phyloP scores from a whole-genome alignment of 2,797 vertebrate genomes.

The Amblyopsis hoosieri region DNA sequence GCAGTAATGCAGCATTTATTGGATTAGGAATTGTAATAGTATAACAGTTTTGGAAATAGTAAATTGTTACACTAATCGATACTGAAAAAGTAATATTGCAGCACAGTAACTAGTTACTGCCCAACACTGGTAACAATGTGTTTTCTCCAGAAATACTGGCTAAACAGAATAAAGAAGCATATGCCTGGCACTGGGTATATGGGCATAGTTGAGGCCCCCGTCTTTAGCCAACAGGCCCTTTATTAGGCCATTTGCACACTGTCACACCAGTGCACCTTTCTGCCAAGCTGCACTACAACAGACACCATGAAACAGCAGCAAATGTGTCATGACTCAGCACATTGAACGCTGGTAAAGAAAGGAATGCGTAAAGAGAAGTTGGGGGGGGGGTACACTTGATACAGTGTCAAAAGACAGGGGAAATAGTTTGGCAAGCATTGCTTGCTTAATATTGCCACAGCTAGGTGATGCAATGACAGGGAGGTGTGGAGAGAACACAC shows the following conservation, averaged over 20 bases:
- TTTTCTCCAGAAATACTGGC: too few relatives aligned
- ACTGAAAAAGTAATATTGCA: too few relatives aligned
- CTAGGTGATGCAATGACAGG: constrained; percentile 33
- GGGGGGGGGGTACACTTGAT: neutral
- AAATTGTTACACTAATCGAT: too few relatives aligned
- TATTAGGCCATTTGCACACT: neutral
- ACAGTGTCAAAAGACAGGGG: neutral
- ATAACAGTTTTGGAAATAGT: too few relatives aligned
- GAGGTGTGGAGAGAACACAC: neutral
- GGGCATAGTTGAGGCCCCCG: too few relatives aligned
- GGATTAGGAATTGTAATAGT: too few relatives aligned
- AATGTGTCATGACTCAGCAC: constrained; percentile 51
- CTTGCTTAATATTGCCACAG: constrained; percentile 53
- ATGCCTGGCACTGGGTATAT: too few relatives aligned
- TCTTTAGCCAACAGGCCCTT: too few relatives aligned
- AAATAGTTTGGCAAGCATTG: constrained; percentile 64
- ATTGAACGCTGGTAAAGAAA: neutral
- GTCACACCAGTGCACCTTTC: neutral
- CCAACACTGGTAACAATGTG: too few relatives aligned
- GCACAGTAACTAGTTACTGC: too few relatives aligned
- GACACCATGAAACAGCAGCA: neutral
- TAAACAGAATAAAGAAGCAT: too few relatives aligned
- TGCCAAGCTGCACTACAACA: constrained; percentile 5
- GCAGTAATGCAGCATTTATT: too few relatives aligned
- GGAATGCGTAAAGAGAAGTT: neutral